A percentile compares a stretch with the other conserved stretches of the same genome.
Evolutionary conservation across 2,888 invertebrate species (phyloP).

Genomic region (Automeris io): DNA sequence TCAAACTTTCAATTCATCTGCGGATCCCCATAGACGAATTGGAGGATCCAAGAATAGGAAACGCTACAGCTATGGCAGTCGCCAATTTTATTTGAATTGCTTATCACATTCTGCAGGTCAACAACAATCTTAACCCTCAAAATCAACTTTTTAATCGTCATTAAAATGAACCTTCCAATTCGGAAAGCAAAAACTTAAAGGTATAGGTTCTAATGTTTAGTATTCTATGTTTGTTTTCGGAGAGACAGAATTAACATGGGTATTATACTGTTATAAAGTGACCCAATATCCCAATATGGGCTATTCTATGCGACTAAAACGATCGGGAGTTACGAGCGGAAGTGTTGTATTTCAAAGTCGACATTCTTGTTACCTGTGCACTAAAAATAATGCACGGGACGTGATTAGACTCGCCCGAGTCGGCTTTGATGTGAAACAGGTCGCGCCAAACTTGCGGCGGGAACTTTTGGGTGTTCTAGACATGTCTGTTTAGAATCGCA

Average conservation of each 20-base stretch:
- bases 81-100: no score
- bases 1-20: no score
- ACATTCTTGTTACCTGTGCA: conserved; percentile 73
- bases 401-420: conserved; percentile 47
- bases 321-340: conserved; percentile 60
- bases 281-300: background rate
- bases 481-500: no score
- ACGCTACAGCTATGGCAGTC: no score
- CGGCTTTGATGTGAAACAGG: conserved; percentile 42
- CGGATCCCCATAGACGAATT: no score
- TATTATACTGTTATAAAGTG: conserved; percentile 2
- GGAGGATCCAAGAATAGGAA: no score
- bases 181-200: no score
- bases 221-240: conserved; percentile 26
- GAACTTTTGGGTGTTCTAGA: background rate
- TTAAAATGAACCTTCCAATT: no score
- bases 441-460: conserved; percentile 25
- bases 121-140: no score
- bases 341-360: conserved; percentile 71
- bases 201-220: no score
- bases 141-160: no score
- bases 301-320: conserved; percentile 27
- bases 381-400: conserved; percentile 57
- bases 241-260: background rate
- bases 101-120: no score